Evolutionary conservation across 2,888 invertebrate genomes (phyloP).

Genomic region (Macrostomum cliftonense): DNA sequence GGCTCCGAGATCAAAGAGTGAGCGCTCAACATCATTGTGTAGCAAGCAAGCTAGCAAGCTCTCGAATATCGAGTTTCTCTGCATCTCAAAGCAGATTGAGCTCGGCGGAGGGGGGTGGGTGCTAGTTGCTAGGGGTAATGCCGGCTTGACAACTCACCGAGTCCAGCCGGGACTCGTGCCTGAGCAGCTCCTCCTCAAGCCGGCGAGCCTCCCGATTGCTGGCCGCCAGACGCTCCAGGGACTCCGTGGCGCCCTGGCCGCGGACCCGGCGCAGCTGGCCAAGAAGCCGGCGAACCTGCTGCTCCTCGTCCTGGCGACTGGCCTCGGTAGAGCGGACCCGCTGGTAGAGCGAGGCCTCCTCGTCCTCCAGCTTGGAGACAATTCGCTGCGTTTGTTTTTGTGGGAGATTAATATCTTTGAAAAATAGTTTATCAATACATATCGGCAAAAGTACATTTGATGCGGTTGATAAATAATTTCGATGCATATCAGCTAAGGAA

Average conservation of each 20-base stretch:
- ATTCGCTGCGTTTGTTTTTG: too few species aligned
- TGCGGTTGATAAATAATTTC: neutral
- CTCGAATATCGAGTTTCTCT: too few species aligned
- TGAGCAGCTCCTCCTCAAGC: constrained; percentile 22
- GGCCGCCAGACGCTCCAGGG: constrained; percentile 22
- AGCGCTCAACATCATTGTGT: too few species aligned
- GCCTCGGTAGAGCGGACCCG: constrained; percentile 29
- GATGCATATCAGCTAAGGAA: neutral
- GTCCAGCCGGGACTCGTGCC: constrained; percentile 27
- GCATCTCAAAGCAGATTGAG: too few species aligned
- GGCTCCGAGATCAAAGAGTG: too few species aligned
- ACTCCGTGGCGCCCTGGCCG: constrained; percentile 20
- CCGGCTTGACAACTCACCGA: constrained; percentile 23
- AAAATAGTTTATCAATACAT: neutral
- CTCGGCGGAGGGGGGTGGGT: too few species aligned
- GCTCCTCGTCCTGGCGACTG: constrained; percentile 29
- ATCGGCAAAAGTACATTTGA: neutral
- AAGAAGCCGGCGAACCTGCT: constrained; percentile 22
- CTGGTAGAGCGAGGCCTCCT: constrained; percentile 24
- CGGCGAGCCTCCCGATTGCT: constrained; percentile 20
- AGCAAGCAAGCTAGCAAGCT: too few species aligned
- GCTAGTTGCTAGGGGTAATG: too few species aligned
- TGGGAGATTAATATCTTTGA: too few species aligned
- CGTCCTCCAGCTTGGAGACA: constrained; percentile 28
- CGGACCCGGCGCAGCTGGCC: constrained; percentile 21